Percentiles rank a stretch among this genome's conserved stretches.
Conservation (phyloP, 2,888 invertebrate species). For the Timema cristinae region DNA sequence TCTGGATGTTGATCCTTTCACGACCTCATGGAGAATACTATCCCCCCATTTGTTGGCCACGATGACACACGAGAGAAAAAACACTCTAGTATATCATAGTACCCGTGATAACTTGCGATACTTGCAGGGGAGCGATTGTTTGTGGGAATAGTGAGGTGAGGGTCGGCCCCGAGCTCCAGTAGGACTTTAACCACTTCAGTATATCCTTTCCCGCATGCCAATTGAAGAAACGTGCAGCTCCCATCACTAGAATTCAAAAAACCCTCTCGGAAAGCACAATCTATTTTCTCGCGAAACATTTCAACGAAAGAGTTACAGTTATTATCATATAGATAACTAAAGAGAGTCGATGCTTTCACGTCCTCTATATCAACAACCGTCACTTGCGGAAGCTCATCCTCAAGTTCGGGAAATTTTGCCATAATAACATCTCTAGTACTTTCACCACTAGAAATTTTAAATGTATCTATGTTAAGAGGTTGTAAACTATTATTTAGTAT, state of each 20-base stretch:
- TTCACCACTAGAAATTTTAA: constrained; percentile 43
- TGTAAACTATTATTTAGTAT: constrained; percentile 52
- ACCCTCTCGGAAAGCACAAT: constrained; percentile 24
- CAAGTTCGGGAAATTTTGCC: constrained; percentile 50
- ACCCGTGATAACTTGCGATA: constrained; percentile 20
- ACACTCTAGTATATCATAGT: constrained; percentile 25
- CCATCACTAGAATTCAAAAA: constrained; percentile 48
- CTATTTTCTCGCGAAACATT: not conserved
- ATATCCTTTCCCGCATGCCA: constrained; percentile 54
- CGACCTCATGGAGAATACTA: not conserved
- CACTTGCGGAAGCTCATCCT: not conserved
- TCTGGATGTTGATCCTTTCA: not conserved
- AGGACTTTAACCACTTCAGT: constrained; percentile 47
- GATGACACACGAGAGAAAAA: constrained; percentile 22
- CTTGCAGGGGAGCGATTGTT: constrained; percentile 18
- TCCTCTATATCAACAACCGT: not conserved
- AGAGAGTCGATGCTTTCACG: not conserved
- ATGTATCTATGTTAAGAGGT: constrained; percentile 54
- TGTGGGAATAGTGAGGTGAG: constrained; percentile 31
- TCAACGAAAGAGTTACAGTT: constrained; percentile 17
- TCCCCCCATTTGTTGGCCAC: constrained; percentile 30
- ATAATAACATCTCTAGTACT: constrained; percentile 55
- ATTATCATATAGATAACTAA: constrained; percentile 19
- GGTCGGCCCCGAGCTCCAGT: constrained; percentile 36
- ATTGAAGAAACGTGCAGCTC: constrained; percentile 52